Percentiles rank a stretch among this genome's conserved stretches.
These are phyloP conservation scores for Terrapene triunguis DNA, from an alignment of 2,113 vertebrate species.

Conservation along the genomic window DNA sequence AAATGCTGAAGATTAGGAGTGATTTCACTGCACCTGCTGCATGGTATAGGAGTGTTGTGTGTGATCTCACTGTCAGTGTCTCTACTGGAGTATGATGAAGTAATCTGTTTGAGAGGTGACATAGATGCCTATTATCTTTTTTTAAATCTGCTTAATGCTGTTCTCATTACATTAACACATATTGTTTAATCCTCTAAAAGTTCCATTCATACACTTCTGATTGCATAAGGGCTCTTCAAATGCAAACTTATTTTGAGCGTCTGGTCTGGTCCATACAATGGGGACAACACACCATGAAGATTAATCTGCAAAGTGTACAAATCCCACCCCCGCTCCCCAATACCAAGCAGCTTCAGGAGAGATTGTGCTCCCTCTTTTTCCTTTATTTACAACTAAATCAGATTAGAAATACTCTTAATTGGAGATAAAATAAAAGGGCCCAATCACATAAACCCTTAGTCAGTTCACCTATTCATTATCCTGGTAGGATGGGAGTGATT, in stretches of 20 bases:
- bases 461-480: neutral
- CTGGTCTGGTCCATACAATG: neutral
- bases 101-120: neutral
- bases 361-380: too few species aligned
- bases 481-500: neutral
- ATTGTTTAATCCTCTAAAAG: neutral
- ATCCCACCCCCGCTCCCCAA: fast-evolving
- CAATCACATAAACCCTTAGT: neutral
- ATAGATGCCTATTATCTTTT: neutral
- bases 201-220: neutral
- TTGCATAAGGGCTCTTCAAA: neutral
- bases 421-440: too few species aligned
- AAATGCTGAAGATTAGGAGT: neutral
- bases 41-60: neutral
- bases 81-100: too few species aligned
- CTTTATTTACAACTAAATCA: neutral
- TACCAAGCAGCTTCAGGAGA: too few species aligned
- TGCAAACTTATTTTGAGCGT: neutral
- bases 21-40: neutral
- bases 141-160: neutral
- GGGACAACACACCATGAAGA: neutral
- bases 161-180: neutral
- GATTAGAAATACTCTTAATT: neutral
- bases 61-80: neutral
- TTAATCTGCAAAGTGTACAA: neutral